Percentiles rank a stretch among this genome's conserved stretches.
Evolutionary conservation across 2,797 vertebrate genomes (phyloP).

Genomic region (Platyrinchus mystaceus): DNA sequence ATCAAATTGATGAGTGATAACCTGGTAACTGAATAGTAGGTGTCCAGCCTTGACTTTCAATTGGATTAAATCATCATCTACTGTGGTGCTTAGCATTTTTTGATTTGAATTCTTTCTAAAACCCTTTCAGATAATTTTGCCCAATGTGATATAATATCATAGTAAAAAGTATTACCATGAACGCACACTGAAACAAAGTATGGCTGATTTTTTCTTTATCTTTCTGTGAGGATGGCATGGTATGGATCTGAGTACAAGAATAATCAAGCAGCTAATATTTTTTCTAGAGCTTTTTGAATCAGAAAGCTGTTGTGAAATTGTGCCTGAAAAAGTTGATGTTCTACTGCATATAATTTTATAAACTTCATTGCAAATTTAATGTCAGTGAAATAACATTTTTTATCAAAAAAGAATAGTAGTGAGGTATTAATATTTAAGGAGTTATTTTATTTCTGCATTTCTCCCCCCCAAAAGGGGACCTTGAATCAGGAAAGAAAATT

Average conservation of each 20-base stretch:
- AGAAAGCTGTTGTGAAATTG: constrained; percentile 4
- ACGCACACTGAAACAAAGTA: background rate
- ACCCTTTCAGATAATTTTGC: background rate
- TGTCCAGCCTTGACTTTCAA: background rate
- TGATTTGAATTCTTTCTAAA: background rate
- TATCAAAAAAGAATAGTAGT: background rate
- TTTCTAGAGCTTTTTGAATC: background rate
- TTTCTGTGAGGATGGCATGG: background rate
- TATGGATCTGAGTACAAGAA: background rate
- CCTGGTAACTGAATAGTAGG: background rate
- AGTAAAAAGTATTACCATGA: background rate
- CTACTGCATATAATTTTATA: constrained; percentile 2
- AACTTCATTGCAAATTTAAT: background rate
- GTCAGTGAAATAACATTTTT: background rate
- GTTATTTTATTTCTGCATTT: background rate
- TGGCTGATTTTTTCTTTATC: background rate
- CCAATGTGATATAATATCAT: background rate
- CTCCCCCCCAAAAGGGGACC: background rate
- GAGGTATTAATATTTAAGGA: background rate
- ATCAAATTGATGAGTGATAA: background rate
- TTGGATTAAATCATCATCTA: background rate
- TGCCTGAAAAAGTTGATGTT: constrained; percentile 14
- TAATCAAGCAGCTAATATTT: background rate
- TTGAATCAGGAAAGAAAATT: background rate
- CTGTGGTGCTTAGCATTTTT: background rate